Percentiles rank a stretch among this genome's conserved stretches.
Evolutionary conservation across 1,140 invertebrate species (phyloP).

Genomic region (Leptinotarsa undecemlineata): DNA sequence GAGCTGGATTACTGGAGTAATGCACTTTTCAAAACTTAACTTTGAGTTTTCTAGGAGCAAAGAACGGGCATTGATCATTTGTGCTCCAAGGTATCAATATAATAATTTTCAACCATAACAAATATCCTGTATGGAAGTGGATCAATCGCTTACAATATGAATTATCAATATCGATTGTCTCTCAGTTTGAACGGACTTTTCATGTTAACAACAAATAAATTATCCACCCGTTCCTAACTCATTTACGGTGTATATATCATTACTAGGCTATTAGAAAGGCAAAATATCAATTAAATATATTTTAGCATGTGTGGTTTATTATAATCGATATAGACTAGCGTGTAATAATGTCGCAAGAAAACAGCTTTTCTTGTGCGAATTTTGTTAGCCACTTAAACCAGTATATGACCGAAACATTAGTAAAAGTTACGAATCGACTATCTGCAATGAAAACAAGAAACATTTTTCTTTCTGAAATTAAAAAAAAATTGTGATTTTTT

Average conservation of each 20-base stretch:
- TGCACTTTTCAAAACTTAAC: too few relatives aligned
- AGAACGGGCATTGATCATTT: too few relatives aligned
- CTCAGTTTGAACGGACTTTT: background rate
- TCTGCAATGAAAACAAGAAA: too few relatives aligned
- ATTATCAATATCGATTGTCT: background rate
- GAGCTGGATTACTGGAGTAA: too few relatives aligned
- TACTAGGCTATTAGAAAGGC: slow-evolving; percentile 5
- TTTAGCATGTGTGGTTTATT: background rate
- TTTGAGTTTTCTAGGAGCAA: too few relatives aligned
- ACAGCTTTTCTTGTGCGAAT: background rate
- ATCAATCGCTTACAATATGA: background rate
- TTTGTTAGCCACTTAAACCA: background rate
- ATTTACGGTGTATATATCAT: background rate
- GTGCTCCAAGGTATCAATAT: too few relatives aligned
- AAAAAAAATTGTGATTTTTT: too few relatives aligned
- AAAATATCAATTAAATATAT: background rate
- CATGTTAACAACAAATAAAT: background rate
- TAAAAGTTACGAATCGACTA: too few relatives aligned
- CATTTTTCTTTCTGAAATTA: too few relatives aligned
- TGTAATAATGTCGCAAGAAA: slow-evolving; percentile 6
- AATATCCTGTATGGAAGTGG: background rate
- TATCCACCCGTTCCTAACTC: background rate
- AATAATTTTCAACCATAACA: background rate
- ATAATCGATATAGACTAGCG: background rate
- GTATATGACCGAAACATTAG: background rate